Evolutionary conservation across 2,113 vertebrate genomes (phyloP).

Genomic region (Cheirogaleus medius): DNA sequence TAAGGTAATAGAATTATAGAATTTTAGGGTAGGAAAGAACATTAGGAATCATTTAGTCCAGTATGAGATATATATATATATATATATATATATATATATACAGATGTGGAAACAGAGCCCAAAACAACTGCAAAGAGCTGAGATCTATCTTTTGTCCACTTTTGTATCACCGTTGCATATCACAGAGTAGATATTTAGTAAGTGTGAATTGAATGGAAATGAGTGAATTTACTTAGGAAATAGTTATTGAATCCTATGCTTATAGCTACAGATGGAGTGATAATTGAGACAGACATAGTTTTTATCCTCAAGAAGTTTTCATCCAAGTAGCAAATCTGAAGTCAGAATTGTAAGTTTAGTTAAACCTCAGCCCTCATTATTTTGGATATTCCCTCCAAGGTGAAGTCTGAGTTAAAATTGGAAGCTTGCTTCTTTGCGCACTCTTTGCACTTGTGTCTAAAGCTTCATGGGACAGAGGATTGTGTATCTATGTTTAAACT

Average conservation of each 20-base stretch:
- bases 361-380: not conserved
- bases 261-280: not conserved
- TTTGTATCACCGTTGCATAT: not conserved
- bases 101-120: not conserved
- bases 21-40: not conserved
- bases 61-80: not conserved
- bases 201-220: not conserved
- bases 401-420: not conserved
- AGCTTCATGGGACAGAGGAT: not conserved
- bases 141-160: not conserved
- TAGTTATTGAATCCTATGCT: not conserved
- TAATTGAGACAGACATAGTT: not conserved
- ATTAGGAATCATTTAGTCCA: not conserved
- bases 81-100: not conserved
- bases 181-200: not conserved
- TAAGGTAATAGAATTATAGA: not conserved
- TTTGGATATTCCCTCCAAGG: not conserved
- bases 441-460: not conserved
- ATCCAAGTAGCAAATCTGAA: slow-evolving; percentile 1
- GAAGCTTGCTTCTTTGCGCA: not conserved
- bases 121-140: not conserved
- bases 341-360: not conserved
- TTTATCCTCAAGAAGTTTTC: slow-evolving; percentile 13
- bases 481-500: not conserved
- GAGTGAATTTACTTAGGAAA: not conserved